A percentile compares a stretch with the other conserved stretches of the same genome.
phyloP scores from a whole-genome alignment of 2,888 invertebrate species.

The Cinara cedri region DNA sequence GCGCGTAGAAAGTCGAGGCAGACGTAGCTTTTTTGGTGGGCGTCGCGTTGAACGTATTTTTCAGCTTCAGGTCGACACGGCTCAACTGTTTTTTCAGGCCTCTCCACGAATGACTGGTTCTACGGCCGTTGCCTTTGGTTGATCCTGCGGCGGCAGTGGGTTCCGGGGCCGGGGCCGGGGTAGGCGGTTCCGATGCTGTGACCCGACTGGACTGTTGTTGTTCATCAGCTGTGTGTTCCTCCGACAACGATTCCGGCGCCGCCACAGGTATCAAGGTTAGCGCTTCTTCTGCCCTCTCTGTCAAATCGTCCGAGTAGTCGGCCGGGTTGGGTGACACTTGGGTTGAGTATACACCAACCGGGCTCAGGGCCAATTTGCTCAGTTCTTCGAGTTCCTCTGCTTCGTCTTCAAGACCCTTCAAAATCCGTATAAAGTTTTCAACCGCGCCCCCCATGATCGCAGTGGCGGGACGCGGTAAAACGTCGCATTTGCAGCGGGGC shows the following conservation, averaged over 20 bases:
- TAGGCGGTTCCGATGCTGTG: constrained; percentile 5
- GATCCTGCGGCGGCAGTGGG: constrained; percentile 71
- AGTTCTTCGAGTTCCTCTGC: constrained; percentile 57
- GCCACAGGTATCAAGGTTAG: constrained; percentile 47
- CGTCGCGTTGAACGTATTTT: constrained; percentile 68
- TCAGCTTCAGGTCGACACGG: constrained; percentile 77
- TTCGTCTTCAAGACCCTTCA: constrained; percentile 60
- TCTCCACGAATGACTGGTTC: constrained; percentile 68
- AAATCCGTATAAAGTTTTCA: constrained; percentile 39
- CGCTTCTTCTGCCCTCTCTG: constrained; percentile 60
- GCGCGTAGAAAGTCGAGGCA: constrained; percentile 59
- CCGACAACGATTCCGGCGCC: background rate
- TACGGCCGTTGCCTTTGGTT: constrained; percentile 22
- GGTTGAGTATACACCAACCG: constrained; percentile 58
- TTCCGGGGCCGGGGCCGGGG: constrained; percentile 16
- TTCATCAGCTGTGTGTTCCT: background rate
- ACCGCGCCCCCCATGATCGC: constrained; percentile 18
- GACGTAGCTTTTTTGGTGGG: constrained; percentile 59
- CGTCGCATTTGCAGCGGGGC: background rate
- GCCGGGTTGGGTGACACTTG: constrained; percentile 58
- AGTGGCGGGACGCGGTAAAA: background rate
- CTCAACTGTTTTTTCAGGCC: constrained; percentile 82
- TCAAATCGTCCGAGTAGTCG: constrained; percentile 57
- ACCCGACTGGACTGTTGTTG: background rate
- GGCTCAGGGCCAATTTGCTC: constrained; percentile 57